Percentiles rank a stretch among this genome's conserved stretches.
These are phyloP conservation scores for Vultur gryphus DNA, from an alignment of 2,797 vertebrate species.

Conservation along the genomic window DNA sequence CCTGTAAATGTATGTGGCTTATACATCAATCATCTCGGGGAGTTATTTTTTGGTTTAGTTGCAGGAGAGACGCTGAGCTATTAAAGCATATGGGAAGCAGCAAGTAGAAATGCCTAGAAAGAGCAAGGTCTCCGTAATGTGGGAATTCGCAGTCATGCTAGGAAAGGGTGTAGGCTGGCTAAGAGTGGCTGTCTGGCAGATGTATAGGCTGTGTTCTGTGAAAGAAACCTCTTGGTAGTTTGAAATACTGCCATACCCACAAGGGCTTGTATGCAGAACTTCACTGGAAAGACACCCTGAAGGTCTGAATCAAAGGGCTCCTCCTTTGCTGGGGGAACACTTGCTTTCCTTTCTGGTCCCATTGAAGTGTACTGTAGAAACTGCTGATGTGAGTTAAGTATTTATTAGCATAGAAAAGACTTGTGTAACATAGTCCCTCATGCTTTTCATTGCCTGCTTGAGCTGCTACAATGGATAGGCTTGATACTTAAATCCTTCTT, in stretches of 20 bases:
- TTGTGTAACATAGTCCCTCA: not conserved
- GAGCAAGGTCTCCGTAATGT: rapidly evolving
- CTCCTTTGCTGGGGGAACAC: not conserved
- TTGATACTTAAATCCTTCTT: not conserved
- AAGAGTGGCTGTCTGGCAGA: not conserved
- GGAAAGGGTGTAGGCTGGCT: not conserved
- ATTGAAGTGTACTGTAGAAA: not conserved
- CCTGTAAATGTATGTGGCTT: not conserved
- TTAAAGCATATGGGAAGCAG: not conserved
- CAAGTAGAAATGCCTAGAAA: not conserved
- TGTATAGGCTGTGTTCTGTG: not conserved
- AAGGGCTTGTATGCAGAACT: not conserved
- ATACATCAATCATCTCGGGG: not conserved
- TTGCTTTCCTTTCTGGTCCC: not conserved
- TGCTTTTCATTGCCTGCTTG: not conserved
- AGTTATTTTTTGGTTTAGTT: not conserved
- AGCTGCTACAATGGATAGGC: not conserved
- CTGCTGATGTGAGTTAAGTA: not conserved
- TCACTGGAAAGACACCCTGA: not conserved
- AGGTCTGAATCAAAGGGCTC: not conserved
- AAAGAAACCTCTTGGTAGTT: not conserved
- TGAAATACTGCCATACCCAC: not conserved
- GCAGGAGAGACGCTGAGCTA: not conserved
- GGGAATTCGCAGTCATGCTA: not conserved
- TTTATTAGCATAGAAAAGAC: not conserved